Conservation (phyloP, 1,140 invertebrate genomes). For the Diachasma alloeum region DNA sequence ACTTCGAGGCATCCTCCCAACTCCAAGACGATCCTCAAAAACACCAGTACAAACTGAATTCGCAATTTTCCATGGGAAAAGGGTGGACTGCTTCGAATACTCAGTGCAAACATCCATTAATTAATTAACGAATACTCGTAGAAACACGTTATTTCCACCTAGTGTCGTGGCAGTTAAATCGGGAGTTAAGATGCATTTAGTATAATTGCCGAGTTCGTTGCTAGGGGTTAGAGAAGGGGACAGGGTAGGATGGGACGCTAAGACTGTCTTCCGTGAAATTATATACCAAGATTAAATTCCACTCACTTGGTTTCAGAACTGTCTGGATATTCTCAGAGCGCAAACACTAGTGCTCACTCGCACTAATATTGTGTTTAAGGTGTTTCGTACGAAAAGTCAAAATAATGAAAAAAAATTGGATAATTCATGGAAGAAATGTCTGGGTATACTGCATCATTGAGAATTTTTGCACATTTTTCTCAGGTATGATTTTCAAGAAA, state of each 20-base stretch:
- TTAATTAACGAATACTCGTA: constrained; percentile 31
- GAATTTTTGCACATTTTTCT: too few relatives aligned
- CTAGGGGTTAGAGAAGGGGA: not conserved
- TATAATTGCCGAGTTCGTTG: constrained; percentile 30
- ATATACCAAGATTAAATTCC: constrained; percentile 23
- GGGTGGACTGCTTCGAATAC: not conserved
- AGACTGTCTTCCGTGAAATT: constrained; percentile 13
- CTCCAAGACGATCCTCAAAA: not conserved
- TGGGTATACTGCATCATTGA: too few relatives aligned
- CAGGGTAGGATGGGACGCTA: not conserved
- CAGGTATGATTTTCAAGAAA: too few relatives aligned
- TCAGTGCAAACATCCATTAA: constrained; percentile 34
- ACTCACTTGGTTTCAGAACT: not conserved
- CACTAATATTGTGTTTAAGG: too few relatives aligned
- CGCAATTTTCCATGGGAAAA: not conserved
- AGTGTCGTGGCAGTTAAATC: constrained; percentile 19
- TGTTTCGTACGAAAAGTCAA: too few relatives aligned
- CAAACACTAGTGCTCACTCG: not conserved
- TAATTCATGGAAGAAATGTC: too few relatives aligned
- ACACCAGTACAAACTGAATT: not conserved
- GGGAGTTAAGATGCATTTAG: constrained; percentile 34
- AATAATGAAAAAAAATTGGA: too few relatives aligned
- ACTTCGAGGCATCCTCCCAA: not conserved
- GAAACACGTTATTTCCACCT: constrained; percentile 23
- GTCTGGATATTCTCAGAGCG: not conserved